Conservation (phyloP, 2,113 vertebrate genomes). For the Phyllostomus discolor region DNA sequence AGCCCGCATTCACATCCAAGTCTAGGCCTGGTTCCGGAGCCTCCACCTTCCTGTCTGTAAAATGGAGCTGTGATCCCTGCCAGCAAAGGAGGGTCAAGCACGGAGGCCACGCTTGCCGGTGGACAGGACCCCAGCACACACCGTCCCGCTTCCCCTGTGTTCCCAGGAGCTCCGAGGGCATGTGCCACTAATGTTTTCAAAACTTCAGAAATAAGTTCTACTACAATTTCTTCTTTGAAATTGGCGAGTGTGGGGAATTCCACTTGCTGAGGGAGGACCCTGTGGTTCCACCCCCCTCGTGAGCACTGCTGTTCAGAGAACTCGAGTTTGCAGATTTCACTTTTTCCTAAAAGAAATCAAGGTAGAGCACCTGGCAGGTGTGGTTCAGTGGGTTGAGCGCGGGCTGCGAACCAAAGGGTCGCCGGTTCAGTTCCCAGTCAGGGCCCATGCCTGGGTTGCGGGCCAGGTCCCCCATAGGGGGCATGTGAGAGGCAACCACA, state of each 20-base stretch:
- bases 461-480: no score
- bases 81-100: neutral
- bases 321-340: neutral
- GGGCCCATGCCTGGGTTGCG: no score
- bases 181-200: neutral
- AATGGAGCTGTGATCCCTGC: neutral
- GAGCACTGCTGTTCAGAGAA: neutral
- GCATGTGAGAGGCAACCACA: no score
- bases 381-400: no score
- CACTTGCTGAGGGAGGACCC: accelerated
- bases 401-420: no score
- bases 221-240: neutral
- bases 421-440: no score
- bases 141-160: neutral
- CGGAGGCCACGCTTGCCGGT: neutral
- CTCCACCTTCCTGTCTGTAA: neutral
- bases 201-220: neutral
- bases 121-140: neutral
- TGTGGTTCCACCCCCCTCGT: neutral
- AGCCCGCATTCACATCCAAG: neutral
- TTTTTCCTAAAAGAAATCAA: neutral
- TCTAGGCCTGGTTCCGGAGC: neutral
- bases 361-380: no score
- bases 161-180: neutral
- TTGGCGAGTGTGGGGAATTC: no score